Conservation (phyloP, 2,113 vertebrate species). For the Zapus hudsonius region DNA sequence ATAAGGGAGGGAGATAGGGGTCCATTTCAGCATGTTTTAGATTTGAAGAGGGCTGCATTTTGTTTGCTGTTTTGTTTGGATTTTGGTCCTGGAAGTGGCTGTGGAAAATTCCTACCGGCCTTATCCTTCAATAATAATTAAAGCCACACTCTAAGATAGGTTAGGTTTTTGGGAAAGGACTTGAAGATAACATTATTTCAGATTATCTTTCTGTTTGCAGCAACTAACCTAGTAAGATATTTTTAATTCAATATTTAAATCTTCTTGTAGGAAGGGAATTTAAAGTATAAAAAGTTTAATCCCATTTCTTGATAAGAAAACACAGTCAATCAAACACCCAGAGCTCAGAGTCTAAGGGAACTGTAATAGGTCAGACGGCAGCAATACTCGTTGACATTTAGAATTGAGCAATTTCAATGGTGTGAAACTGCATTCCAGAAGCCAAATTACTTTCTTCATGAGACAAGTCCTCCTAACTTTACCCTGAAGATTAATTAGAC, state of each 20-base stretch:
- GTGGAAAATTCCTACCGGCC: not conserved
- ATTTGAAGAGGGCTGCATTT: not conserved
- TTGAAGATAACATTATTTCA: conserved; percentile 2
- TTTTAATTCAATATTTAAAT: conserved; percentile 24
- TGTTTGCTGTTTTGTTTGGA: not conserved
- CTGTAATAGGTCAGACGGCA: rapidly evolving
- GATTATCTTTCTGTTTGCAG: not conserved
- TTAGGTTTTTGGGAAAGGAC: not conserved
- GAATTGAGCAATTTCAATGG: not conserved
- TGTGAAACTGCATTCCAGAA: not conserved
- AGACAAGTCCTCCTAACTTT: not conserved
- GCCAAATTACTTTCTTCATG: not conserved
- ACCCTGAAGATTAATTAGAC: not conserved
- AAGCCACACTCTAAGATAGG: not conserved
- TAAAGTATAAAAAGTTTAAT: not conserved
- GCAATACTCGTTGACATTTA: not conserved
- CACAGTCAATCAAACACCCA: not conserved
- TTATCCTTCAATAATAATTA: conserved; percentile 17
- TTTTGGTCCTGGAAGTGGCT: not conserved
- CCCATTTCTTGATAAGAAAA: not conserved
- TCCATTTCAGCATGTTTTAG: not conserved
- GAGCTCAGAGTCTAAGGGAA: not conserved
- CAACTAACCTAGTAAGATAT: not conserved
- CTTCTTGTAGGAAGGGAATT: not conserved
- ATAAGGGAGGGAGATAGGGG: not conserved